phyloP scores from a whole-genome alignment of 2,888 invertebrate genomes.

The Byasa hedistus region DNA sequence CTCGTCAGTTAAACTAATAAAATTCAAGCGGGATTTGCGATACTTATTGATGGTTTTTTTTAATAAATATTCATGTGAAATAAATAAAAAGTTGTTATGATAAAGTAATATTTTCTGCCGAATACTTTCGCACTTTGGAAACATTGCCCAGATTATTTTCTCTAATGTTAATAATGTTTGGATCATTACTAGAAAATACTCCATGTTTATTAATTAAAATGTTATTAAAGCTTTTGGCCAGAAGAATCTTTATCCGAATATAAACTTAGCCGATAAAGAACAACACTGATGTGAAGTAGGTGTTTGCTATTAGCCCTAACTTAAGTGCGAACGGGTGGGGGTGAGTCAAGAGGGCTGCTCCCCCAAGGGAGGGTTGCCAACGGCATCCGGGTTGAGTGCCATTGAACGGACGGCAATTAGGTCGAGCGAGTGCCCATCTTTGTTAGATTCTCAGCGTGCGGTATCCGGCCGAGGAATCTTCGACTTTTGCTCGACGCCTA shows the following conservation, averaged over 20 bases:
- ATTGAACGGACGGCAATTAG: constrained; percentile 71
- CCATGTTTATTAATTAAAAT: neutral
- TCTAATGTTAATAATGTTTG: constrained; percentile 32
- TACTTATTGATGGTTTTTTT: no score
- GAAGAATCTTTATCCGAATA: constrained; percentile 1
- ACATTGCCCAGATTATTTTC: constrained; percentile 33
- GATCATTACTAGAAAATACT: neutral
- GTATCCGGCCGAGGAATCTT: constrained; percentile 46
- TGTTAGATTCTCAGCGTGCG: constrained; percentile 43
- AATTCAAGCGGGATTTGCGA: no score
- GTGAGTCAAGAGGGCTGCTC: constrained; percentile 38
- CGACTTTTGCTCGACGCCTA: constrained; percentile 33
- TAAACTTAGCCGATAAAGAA: constrained; percentile 26
- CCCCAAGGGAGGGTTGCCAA: constrained; percentile 48
- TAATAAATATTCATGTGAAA: no score
- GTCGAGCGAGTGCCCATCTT: constrained; percentile 59
- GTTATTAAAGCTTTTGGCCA: neutral
- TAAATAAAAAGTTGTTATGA: no score
- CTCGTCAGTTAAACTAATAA: no score
- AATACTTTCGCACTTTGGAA: no score
- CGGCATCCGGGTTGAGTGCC: constrained; percentile 67
- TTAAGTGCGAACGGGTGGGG: constrained; percentile 39
- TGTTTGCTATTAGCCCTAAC: constrained; percentile 47
- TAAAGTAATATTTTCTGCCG: no score
- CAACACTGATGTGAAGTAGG: constrained; percentile 38